phyloP scores from a whole-genome alignment of 2,888 invertebrate species.

The Erannis defoliaria region DNA sequence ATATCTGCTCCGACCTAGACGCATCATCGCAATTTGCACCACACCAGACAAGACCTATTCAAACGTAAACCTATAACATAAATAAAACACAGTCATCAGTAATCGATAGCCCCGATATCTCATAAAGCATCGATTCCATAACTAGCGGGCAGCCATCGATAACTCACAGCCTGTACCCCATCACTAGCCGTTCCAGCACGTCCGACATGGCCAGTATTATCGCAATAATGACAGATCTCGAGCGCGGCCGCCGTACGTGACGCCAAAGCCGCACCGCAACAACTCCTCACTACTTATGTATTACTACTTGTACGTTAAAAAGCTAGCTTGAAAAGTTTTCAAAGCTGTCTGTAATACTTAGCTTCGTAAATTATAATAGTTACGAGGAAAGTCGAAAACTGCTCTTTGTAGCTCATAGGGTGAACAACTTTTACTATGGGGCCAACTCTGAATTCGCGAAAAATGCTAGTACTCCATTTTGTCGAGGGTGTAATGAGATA shows the following conservation, averaged over 20 bases:
- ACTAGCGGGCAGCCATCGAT: slow-evolving; percentile 54
- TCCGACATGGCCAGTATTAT: slow-evolving; percentile 81
- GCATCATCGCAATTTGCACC: too few species aligned
- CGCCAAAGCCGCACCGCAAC: slow-evolving; percentile 77
- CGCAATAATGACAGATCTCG: slow-evolving; percentile 85
- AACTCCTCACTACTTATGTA: neutral
- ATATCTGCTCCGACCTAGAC: too few species aligned
- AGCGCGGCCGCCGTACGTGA: slow-evolving; percentile 73
- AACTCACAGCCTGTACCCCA: slow-evolving; percentile 46
- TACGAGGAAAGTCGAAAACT: too few species aligned
- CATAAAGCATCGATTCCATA: slow-evolving; percentile 50
- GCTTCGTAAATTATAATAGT: neutral
- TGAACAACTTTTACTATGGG: too few species aligned
- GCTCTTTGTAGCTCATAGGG: too few species aligned
- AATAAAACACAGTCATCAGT: too few species aligned
- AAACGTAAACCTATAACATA: too few species aligned
- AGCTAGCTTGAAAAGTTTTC: neutral
- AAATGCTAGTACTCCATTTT: too few species aligned
- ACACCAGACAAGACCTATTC: too few species aligned
- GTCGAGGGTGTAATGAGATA: too few species aligned
- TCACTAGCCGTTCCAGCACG: slow-evolving; percentile 74
- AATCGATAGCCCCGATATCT: neutral
- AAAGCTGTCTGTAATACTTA: neutral
- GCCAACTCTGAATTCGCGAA: too few species aligned
- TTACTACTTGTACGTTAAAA: neutral